A percentile compares a stretch with the other conserved stretches of the same genome.
These are phyloP conservation scores for Arrhamphus sclerolepis DNA, from an alignment of 2,797 vertebrate species.

Conservation along the genomic window DNA sequence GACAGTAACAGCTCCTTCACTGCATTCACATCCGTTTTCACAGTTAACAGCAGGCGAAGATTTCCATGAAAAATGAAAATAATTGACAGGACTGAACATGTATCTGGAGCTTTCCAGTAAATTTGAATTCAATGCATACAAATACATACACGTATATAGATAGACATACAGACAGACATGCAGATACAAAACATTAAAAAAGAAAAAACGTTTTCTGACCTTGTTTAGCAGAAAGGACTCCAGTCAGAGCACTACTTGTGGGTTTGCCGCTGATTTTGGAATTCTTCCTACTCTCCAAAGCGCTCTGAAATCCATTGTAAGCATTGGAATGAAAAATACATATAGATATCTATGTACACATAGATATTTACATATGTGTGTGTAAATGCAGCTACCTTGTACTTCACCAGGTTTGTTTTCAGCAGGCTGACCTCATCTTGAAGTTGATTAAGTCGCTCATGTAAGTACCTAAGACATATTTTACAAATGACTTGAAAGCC, in stretches of 20 bases:
- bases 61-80: neutral
- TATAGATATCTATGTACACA: too few relatives aligned
- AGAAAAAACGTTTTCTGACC: conserved; percentile 70
- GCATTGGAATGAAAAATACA: neutral
- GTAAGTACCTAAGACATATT: conserved; percentile 87
- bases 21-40: conserved; percentile 38
- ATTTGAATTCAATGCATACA: neutral
- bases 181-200: neutral
- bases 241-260: conserved; percentile 92
- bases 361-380: neutral
- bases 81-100: neutral
- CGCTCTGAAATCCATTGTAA: conserved; percentile 79
- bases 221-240: conserved; percentile 97
- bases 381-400: conserved; percentile 84
- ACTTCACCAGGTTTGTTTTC: conserved; percentile 93
- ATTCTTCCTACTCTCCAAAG: conserved; percentile 93
- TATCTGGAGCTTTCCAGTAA: neutral
- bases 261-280: conserved; percentile 85
- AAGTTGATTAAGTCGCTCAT: conserved; percentile 92
- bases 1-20: conserved; percentile 86
- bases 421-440: conserved; percentile 93
- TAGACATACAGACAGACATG: too few relatives aligned
- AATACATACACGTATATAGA: too few relatives aligned
- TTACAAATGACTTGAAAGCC: neutral
- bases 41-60: neutral